phyloP scores from a whole-genome alignment of 1,140 invertebrate species.

The Homarus americanus region DNA sequence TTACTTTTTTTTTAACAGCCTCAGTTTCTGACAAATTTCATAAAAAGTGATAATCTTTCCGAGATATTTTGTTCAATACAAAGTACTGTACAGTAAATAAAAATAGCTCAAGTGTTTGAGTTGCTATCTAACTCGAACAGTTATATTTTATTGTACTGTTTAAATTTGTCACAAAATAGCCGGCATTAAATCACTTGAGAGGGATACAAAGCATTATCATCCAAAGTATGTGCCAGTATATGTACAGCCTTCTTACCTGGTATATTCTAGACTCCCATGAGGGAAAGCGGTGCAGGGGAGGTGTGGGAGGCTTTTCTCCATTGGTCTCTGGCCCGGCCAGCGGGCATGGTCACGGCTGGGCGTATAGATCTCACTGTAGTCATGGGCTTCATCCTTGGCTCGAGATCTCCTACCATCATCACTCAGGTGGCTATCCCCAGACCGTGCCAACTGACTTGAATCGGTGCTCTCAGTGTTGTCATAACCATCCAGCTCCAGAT shows the following conservation, averaged over 20 bases:
- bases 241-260: conserved; percentile 80
- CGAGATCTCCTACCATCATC: conserved; percentile 55
- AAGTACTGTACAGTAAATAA: too few relatives aligned
- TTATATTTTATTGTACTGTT: too few relatives aligned
- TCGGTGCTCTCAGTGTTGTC: conserved; percentile 67
- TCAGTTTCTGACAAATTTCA: too few relatives aligned
- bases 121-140: too few relatives aligned
- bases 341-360: conserved; percentile 85
- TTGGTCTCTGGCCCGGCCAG: conserved; percentile 79
- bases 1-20: too few relatives aligned
- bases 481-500: conserved; percentile 76
- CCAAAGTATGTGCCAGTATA: too few relatives aligned
- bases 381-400: conserved; percentile 79
- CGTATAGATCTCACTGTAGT: conserved; percentile 96
- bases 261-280: conserved; percentile 98
- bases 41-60: too few relatives aligned
- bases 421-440: conserved; percentile 53
- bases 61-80: too few relatives aligned
- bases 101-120: too few relatives aligned
- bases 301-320: conserved; percentile 87
- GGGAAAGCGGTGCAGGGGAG: conserved; percentile 91
- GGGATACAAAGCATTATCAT: too few relatives aligned
- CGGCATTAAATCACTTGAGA: too few relatives aligned
- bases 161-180: too few relatives aligned
- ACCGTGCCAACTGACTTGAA: conserved; percentile 61